Base-by-base conservation (phyloP, 1,140 invertebrate species). In the Ceratina australensis region DNA sequence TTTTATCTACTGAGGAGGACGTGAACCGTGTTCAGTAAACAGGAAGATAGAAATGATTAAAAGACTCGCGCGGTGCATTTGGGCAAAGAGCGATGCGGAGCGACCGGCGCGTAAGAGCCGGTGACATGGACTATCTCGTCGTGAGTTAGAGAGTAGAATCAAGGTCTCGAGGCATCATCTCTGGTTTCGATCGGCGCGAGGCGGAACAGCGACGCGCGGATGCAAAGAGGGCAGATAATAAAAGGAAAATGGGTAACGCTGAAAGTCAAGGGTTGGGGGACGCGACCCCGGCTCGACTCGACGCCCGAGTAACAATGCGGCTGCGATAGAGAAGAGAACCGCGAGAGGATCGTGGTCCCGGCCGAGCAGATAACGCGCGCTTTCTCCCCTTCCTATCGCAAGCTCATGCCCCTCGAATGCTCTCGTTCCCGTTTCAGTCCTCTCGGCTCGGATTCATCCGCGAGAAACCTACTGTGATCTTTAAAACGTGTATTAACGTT, bases 221-320 rank as follows among this genome's bases (percentile, higher is more conserved):
- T 87, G 87, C 56, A 65, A 89, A 89, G 87, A 88, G 85, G 84
- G 81, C 86, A 90, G 87, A 91, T 89, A 89, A 90, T 90, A 88
- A 89, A 90, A 90, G 87, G 86, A 90, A 90, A 89, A 89, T 87
- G 87, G 79, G 89, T 88, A 85, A 89, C 84, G 86, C 81, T 90
- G 80, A 86, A 86, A 89, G 88, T 88, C 80, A 86, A 88, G 82
- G 86, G 87, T 86, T 87, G 79, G 81, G 78, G 71, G 81, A 81
- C 72, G 72, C 87, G 87, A 89, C 85, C 84, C 88, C 82, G 86
- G 85, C 77, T 78, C 82, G 86, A 86, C 77, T 78, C 83, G 73
- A 56, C 78, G 72, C 33, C 68, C 65, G 52, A 72, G 85, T 85
- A 89, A 90, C 89, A 89, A 90, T 89, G 85, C 87, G 77, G 88